These are phyloP conservation scores for Acrocera orbiculus DNA, from an alignment of 2,888 invertebrate genomes.

Conservation along the genomic window DNA sequence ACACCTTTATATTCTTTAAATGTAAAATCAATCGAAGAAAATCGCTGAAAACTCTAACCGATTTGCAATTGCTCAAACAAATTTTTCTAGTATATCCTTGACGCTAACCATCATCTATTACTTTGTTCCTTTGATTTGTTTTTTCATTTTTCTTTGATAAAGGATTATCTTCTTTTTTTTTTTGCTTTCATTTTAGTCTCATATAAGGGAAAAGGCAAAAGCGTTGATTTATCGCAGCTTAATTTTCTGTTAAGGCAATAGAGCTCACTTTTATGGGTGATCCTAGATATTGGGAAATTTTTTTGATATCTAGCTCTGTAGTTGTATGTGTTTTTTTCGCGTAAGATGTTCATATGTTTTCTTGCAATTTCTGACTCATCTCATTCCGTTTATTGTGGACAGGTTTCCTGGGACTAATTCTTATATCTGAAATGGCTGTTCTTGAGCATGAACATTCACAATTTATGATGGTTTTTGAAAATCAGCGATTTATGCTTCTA, in stretches of 20 bases:
- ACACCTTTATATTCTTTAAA: too few species aligned
- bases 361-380: conserved; percentile 6
- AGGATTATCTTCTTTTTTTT: too few species aligned
- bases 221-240: conserved; percentile 10
- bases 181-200: neutral
- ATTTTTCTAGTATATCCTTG: too few species aligned
- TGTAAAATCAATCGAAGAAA: too few species aligned
- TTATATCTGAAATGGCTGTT: neutral
- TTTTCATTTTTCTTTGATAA: conserved; percentile 1
- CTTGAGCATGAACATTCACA: conserved; percentile 1
- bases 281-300: conserved; percentile 6
- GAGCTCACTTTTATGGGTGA: conserved; percentile 8
- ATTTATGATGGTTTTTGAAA: conserved; percentile 12
- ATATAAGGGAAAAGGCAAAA: neutral
- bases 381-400: conserved; percentile 6
- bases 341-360: too few species aligned
- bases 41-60: too few species aligned
- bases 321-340: too few species aligned
- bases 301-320: too few species aligned
- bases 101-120: too few species aligned
- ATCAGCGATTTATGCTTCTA: conserved; percentile 11
- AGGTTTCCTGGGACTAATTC: conserved; percentile 7
- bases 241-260: conserved; percentile 10
- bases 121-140: neutral
- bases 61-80: too few species aligned